Evolutionary conservation across 2,797 vertebrate species (phyloP).

Genomic region (Steatocranus sp.): DNA sequence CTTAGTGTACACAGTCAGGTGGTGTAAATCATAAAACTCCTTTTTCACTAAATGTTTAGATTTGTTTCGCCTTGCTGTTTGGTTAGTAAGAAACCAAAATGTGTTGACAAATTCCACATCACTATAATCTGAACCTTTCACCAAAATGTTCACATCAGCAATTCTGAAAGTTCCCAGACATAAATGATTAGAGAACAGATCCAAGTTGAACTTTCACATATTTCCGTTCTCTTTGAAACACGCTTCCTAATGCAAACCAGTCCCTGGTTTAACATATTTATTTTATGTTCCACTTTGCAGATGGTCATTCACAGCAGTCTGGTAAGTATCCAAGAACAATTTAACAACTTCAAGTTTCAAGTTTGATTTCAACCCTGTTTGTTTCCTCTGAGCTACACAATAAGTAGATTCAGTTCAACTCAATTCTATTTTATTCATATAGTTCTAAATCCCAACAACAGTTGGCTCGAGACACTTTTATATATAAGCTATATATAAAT

Average conservation of each 20-base stretch:
- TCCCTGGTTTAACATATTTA: background rate
- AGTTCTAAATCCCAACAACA: background rate
- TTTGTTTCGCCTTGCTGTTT: background rate
- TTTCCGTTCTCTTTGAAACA: background rate
- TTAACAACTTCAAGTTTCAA: background rate
- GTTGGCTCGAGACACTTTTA: background rate
- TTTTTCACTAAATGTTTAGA: background rate
- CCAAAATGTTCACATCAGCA: background rate
- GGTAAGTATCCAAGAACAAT: background rate
- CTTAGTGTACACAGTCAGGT: background rate
- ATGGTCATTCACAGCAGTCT: rapidly evolving
- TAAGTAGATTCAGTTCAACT: background rate
- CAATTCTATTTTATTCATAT: background rate
- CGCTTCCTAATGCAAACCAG: background rate
- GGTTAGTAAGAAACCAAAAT: background rate
- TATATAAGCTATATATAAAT: background rate
- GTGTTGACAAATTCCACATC: background rate
- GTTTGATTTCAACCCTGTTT: background rate
- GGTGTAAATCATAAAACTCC: rapidly evolving
- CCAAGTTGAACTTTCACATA: background rate
- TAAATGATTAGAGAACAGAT: background rate
- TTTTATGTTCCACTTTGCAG: background rate
- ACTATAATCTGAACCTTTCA: background rate
- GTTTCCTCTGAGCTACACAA: background rate
- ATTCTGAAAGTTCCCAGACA: rapidly evolving